Evolutionary conservation across 1,140 invertebrate genomes (phyloP).

Genomic region (Muscidifurax raptorellus): DNA sequence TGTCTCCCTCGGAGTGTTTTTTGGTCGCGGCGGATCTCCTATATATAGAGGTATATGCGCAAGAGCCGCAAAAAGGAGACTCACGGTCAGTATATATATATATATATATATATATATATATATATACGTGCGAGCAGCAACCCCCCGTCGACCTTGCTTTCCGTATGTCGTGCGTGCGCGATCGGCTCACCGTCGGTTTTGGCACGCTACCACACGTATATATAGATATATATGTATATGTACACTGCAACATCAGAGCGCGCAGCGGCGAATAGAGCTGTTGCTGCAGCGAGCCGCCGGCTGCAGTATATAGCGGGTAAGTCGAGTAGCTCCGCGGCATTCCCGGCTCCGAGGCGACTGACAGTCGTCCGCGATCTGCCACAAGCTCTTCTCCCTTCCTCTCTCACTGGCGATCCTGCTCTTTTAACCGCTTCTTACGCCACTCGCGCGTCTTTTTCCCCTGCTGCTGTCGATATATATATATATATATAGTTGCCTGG

Average conservation of each 20-base stretch:
- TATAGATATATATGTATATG: too few relatives aligned
- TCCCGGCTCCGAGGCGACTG: conserved; percentile 67
- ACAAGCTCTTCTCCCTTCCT: conserved; percentile 57
- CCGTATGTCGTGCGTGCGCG: conserved; percentile 65
- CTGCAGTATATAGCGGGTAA: conserved; percentile 62
- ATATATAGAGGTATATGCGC: background rate
- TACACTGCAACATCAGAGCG: background rate
- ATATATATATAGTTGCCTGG: too few relatives aligned
- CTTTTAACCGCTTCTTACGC: background rate
- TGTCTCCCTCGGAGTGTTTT: background rate
- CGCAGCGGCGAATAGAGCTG: conserved; percentile 68
- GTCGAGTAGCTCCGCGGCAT: conserved; percentile 68
- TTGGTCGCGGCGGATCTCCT: background rate
- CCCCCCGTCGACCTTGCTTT: conserved; percentile 63
- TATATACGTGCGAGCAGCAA: conserved; percentile 24
- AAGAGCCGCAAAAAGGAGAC: background rate
- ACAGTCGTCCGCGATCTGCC: conserved; percentile 65
- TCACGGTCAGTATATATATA: conserved; percentile 5
- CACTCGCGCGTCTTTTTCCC: background rate
- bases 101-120: too few relatives aligned
- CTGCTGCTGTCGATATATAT: background rate
- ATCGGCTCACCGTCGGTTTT: conserved; percentile 65
- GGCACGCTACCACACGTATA: too few relatives aligned
- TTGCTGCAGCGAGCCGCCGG: conserved; percentile 51
- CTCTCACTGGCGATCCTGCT: conserved; percentile 28